Conservation (phyloP, 2,888 invertebrate species). For the Hymenopus coronatus region DNA sequence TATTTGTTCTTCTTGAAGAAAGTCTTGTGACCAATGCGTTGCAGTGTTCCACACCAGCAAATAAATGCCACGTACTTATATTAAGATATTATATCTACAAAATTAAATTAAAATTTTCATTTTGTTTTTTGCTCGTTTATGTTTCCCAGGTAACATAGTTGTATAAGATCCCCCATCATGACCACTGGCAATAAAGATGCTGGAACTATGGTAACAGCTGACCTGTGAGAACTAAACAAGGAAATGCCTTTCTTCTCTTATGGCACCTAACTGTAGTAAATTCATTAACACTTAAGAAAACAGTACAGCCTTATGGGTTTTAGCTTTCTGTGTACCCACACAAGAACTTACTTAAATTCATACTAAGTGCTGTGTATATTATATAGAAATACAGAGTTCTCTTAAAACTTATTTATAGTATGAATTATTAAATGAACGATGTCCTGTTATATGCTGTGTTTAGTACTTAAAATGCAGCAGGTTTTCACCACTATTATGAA, state of each 20-base stretch:
- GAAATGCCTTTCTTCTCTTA: neutral
- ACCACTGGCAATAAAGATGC: neutral
- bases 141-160: neutral
- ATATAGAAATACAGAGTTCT: no score
- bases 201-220: neutral
- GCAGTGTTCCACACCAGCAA: constrained; percentile 1
- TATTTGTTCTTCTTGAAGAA: neutral
- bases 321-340: no score
- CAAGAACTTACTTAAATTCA: no score
- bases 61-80: neutral
- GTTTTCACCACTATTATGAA: no score
- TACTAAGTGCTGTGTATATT: no score
- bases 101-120: constrained; percentile 6
- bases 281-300: neutral
- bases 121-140: neutral
- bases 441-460: no score
- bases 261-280: neutral
- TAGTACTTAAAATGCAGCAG: no score
- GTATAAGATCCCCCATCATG: neutral
- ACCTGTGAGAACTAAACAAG: neutral
- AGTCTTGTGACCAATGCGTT: neutral
- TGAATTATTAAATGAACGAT: no score
- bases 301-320: no score
- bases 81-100: neutral
- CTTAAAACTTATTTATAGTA: no score